phyloP scores from a whole-genome alignment of 2,113 vertebrate species.

The Pionites leucogaster region DNA sequence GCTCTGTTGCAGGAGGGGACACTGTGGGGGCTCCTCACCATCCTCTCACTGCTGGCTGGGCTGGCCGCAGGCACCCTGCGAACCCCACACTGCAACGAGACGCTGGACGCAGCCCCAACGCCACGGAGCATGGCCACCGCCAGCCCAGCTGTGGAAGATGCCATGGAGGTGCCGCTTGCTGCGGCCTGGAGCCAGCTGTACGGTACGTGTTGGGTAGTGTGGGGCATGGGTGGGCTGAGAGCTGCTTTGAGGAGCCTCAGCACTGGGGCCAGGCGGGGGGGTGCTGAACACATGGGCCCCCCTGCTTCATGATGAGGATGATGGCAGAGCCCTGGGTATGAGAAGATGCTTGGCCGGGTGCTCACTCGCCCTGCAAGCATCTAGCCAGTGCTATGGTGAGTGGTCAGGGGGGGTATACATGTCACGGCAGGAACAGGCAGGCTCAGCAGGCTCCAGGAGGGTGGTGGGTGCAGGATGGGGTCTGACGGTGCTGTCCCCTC shows the following conservation, averaged over 20 bases:
- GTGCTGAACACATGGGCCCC: not conserved
- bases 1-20: conserved; percentile 40
- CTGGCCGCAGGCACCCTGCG: conserved; percentile 17
- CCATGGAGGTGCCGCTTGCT: not conserved
- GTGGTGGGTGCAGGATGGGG: accelerated
- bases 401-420: not conserved
- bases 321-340: not conserved
- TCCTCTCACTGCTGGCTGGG: conserved; percentile 63
- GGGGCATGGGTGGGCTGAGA: not conserved
- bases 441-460: not conserved
- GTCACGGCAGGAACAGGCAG: accelerated
- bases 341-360: not conserved
- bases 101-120: not conserved
- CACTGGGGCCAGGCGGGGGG: not conserved
- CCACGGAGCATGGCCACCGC: not conserved
- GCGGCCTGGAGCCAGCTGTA: conserved; percentile 33
- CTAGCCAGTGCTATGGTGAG: too few species aligned
- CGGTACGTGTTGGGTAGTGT: accelerated
- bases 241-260: not conserved
- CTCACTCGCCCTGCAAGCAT: accelerated
- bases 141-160: not conserved
- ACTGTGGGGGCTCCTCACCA: conserved; percentile 54
- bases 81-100: not conserved
- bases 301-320: not conserved
- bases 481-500: not conserved